Conservation (phyloP, 2,113 vertebrate species). For the Brevimyrus niger region DNA sequence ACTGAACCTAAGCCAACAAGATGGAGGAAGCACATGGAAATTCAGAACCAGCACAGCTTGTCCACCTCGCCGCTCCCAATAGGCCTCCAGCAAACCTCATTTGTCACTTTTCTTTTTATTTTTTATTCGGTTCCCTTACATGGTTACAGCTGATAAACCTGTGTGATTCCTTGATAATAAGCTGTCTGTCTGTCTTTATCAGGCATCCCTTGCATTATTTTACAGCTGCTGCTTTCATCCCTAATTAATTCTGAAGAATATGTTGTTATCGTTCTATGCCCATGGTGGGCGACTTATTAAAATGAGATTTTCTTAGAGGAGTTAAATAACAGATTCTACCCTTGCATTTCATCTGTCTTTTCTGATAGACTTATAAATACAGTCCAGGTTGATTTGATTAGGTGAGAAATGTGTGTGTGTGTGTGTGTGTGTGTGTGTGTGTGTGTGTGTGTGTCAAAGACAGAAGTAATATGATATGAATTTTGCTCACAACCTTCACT, state of each 20-base stretch:
- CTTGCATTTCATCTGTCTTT: background rate
- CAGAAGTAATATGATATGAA: background rate
- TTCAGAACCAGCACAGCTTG: background rate
- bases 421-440: background rate
- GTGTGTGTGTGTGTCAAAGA: background rate
- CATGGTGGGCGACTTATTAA: background rate
- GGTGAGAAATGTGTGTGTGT: background rate
- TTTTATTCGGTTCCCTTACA: background rate
- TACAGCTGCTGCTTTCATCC: background rate
- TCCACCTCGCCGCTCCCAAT: background rate
- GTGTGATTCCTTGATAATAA: background rate
- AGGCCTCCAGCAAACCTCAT: background rate
- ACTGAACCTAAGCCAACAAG: background rate
- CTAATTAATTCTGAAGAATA: background rate
- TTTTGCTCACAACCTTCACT: background rate
- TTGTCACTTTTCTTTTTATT: background rate
- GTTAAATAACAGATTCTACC: background rate
- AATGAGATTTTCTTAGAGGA: background rate
- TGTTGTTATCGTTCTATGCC: background rate
- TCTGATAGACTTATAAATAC: background rate
- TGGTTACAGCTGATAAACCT: background rate
- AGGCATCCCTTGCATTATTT: background rate
- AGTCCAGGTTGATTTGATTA: background rate
- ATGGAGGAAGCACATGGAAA: background rate
- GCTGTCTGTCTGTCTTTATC: background rate